These are phyloP conservation scores for Brachypteracias leptosomus DNA, from an alignment of 2,113 vertebrate species.

Conservation along the genomic window DNA sequence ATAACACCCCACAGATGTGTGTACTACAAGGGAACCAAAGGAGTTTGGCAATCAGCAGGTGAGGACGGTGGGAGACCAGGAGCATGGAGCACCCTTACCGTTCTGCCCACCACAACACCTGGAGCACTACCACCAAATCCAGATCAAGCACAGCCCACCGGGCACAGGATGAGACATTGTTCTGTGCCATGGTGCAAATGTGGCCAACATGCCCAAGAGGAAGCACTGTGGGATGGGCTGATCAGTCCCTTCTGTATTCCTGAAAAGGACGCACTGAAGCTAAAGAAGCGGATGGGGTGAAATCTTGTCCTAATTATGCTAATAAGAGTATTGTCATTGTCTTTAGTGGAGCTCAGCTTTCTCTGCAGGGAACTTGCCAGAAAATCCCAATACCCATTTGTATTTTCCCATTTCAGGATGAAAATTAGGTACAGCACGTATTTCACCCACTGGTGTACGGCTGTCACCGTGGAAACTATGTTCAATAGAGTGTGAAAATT, in stretches of 20 bases:
- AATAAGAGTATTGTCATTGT: neutral
- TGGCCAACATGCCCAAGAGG: neutral
- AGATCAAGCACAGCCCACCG: accelerated
- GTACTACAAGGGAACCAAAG: accelerated
- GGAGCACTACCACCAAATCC: neutral
- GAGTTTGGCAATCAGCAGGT: neutral
- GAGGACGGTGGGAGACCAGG: neutral
- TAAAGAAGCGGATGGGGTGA: neutral
- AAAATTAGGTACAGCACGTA: constrained; percentile 7
- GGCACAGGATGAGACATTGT: neutral
- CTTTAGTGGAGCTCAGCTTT: neutral
- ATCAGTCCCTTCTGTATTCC: neutral
- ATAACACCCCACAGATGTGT: neutral
- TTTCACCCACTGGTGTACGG: neutral
- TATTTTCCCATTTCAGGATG: constrained; percentile 23
- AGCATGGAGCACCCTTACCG: neutral
- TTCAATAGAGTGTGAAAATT: constrained; percentile 39
- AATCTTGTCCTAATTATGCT: neutral
- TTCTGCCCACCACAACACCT: accelerated
- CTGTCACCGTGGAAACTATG: constrained; percentile 39
- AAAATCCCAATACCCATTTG: constrained; percentile 10
- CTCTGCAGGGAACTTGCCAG: neutral
- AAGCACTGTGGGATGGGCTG: neutral
- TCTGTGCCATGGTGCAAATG: accelerated
- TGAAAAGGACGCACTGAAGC: neutral